phyloP scores from a whole-genome alignment of 2,113 vertebrate genomes.

The Sapayoa aenigma region DNA sequence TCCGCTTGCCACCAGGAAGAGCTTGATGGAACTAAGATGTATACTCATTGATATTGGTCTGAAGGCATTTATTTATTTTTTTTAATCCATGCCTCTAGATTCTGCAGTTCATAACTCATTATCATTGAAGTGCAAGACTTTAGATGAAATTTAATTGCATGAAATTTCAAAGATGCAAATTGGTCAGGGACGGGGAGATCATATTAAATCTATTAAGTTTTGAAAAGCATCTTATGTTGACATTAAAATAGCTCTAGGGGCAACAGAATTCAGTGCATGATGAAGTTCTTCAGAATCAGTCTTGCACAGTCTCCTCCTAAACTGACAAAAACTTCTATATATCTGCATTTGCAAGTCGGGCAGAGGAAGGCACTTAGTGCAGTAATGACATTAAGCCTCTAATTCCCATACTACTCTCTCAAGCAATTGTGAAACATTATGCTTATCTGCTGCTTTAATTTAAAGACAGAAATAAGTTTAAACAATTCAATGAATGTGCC shows the following conservation, averaged over 20 bases:
- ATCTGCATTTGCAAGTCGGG: background rate
- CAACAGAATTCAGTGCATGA: slow-evolving; percentile 16
- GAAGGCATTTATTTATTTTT: background rate
- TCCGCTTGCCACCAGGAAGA: slow-evolving; percentile 19
- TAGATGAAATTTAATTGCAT: slow-evolving; percentile 52
- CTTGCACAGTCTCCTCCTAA: slow-evolving; percentile 3
- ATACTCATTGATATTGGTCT: background rate
- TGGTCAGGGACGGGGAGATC: slow-evolving; percentile 16
- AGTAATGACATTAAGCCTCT: background rate
- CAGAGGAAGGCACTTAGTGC: background rate
- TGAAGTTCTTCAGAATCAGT: slow-evolving; percentile 37
- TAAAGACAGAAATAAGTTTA: background rate
- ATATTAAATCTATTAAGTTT: slow-evolving; percentile 56
- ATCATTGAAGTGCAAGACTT: slow-evolving; percentile 26
- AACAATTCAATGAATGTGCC: background rate
- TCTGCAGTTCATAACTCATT: slow-evolving; percentile 44
- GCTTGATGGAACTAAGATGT: slow-evolving; percentile 7
- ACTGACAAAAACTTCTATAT: background rate
- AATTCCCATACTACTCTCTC: background rate
- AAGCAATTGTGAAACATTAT: background rate
- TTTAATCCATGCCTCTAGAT: background rate
- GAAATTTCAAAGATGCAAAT: slow-evolving; percentile 60
- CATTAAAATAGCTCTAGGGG: slow-evolving; percentile 49
- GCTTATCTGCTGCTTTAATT: background rate
- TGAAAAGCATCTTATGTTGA: slow-evolving; percentile 45